A percentile compares a stretch with the other conserved stretches of the same genome.
These are phyloP conservation scores for Mirza zaza DNA, from an alignment of 2,113 vertebrate species.

Conservation along the genomic window DNA sequence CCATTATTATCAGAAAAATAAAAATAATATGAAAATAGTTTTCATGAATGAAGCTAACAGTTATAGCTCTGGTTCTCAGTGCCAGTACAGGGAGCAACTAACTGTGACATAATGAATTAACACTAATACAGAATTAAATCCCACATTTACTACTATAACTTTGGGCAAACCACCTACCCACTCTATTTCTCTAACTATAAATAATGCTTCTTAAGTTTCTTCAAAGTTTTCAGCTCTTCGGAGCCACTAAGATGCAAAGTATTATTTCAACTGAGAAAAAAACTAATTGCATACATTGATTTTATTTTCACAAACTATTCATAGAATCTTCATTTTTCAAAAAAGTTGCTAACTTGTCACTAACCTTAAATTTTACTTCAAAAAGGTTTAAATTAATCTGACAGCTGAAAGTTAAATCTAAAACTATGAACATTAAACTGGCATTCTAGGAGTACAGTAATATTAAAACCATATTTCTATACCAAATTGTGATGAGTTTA, in stretches of 20 bases:
- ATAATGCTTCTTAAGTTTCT: constrained; percentile 6
- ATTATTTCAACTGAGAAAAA: background rate
- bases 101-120: background rate
- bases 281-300: background rate
- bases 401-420: constrained; percentile 37
- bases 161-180: background rate
- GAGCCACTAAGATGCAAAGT: background rate
- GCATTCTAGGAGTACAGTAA: background rate
- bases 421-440: constrained; percentile 6
- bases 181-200: constrained; percentile 23
- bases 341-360: background rate
- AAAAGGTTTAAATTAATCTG: constrained; percentile 27
- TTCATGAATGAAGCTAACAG: constrained; percentile 20
- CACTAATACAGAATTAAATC: background rate
- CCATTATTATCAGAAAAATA: constrained; percentile 13
- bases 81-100: background rate
- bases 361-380: constrained; percentile 17
- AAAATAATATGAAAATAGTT: background rate
- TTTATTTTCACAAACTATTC: constrained; percentile 22
- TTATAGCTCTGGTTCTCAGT: background rate
- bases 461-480: background rate
- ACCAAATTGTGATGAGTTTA: background rate
- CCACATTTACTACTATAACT: background rate
- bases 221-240: background rate
- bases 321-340: background rate